A percentile compares a stretch with the other conserved stretches of the same genome.
Evolutionary conservation across 1,140 invertebrate genomes (phyloP).

Genomic region (Saccostrea glomerata): DNA sequence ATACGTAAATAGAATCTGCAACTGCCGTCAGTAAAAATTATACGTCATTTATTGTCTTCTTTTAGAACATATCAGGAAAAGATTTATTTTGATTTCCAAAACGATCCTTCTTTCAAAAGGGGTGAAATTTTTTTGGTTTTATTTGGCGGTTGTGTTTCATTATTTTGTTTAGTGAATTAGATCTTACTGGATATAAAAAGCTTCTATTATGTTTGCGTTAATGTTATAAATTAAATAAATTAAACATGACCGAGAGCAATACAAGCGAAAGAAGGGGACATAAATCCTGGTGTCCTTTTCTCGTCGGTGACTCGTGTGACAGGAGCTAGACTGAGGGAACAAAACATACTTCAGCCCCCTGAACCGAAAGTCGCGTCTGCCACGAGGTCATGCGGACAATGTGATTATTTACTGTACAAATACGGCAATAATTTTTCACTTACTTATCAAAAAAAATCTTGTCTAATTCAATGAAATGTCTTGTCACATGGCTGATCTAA

Average conservation of each 20-base stretch:
- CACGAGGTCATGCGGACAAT: background rate
- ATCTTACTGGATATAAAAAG: too few species aligned
- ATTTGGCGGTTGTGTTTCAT: too few species aligned
- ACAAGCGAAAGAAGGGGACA: background rate
- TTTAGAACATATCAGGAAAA: too few species aligned
- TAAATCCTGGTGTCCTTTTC: conserved; percentile 3
- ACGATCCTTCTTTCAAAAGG: too few species aligned
- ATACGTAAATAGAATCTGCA: too few species aligned
- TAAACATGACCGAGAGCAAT: background rate
- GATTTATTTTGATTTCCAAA: too few species aligned
- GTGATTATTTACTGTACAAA: background rate
- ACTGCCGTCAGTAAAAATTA: too few species aligned
- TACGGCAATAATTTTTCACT: conserved; percentile 1
- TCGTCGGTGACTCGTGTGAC: background rate
- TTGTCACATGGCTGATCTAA: background rate
- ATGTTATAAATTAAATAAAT: conserved; percentile 2
- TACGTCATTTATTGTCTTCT: too few species aligned
- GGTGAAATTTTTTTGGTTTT: too few species aligned
- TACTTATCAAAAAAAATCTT: background rate
- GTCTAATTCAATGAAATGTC: background rate
- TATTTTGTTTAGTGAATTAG: too few species aligned
- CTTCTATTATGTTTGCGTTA: background rate
- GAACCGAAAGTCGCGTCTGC: background rate
- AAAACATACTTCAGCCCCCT: background rate
- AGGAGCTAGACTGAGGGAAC: background rate